Base-by-base conservation (phyloP, 2,888 invertebrate species). In the Aphelenchoides bicaudatus region DNA sequence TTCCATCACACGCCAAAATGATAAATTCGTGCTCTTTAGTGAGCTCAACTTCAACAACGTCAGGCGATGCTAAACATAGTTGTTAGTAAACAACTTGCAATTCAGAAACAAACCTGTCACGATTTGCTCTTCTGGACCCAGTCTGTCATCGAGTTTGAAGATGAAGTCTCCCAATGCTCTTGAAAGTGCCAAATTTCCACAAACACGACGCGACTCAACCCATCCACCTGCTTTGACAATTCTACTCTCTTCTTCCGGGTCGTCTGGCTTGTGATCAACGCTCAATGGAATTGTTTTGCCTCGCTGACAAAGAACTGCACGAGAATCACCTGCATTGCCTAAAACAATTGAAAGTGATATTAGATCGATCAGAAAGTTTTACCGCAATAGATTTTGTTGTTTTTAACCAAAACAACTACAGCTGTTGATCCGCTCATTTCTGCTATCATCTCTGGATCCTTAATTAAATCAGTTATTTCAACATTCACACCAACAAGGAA, bases 131-230 rank as follows among this genome's bases (percentile, higher is more conserved):
- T 91, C 88, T 3, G 92, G 85, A 58, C 86, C 84, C 80, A 90
- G 88, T 59, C 86, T 85, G 55, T 87, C 86, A 82, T 94, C 94
- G 70, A 87, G 85, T 82, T 98, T 98, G 82, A 93, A 98, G 60
- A 89, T 87, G 81, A 92, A 98, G 82, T 98, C 98, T 0, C 98
- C 98, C 1, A 98, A 83, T 0, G 98, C 96, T 68, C 96, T 84
- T 1, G 94, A 94, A 49, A 98, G 83, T 1, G 98, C 96, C 67
- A 98, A 83, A 54, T 79, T 79, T 75, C 96, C 96, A 82, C 96
- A 96, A n/a, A 98, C 96, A 70, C 94, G 84, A 83, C 93, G 93
- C 72, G 89, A 88, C 80, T 94, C 91, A 1, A 98, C 94, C 88
- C 89, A 96, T 51, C 96, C 96, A 3, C 96, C 96, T 31, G 93